A percentile compares a stretch with the other conserved stretches of the same genome.
Conservation (phyloP, 2,797 vertebrate species). For the Crocidura indochinensis region DNA sequence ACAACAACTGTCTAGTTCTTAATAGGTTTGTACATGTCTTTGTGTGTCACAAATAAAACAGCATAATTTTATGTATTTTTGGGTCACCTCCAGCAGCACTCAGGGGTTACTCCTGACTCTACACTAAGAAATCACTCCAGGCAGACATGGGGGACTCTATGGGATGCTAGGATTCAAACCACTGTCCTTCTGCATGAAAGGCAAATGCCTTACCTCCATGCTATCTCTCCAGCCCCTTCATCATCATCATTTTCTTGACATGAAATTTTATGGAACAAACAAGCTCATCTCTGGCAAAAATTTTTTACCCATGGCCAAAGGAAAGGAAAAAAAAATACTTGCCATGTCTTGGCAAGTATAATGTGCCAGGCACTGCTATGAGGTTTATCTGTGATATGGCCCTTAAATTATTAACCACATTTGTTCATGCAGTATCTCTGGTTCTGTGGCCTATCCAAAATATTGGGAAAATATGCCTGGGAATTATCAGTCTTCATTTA, state of each 20-base stretch:
- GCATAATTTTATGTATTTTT: background rate
- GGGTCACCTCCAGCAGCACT: too few species aligned
- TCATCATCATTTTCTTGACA: background rate
- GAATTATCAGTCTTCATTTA: background rate
- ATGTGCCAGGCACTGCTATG: background rate
- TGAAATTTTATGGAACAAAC: background rate
- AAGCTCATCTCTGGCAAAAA: background rate
- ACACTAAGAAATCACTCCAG: too few species aligned
- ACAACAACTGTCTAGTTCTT: background rate
- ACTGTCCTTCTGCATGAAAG: too few species aligned
- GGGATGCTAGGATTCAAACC: too few species aligned
- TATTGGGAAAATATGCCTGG: background rate
- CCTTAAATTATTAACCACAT: background rate
- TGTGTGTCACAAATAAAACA: accelerated
- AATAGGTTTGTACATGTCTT: background rate
- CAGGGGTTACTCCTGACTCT: too few species aligned
- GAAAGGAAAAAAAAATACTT: background rate
- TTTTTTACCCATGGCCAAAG: background rate
- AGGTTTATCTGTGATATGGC: background rate
- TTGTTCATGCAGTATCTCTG: background rate
- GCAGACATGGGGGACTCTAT: too few species aligned
- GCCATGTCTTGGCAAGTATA: background rate
- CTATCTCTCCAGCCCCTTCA: too few species aligned
- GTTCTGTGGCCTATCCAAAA: background rate
- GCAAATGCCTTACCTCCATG: too few species aligned